Evolutionary conservation across 2,888 invertebrate genomes (phyloP).

Genomic region (Diaprepes abbreviatus): DNA sequence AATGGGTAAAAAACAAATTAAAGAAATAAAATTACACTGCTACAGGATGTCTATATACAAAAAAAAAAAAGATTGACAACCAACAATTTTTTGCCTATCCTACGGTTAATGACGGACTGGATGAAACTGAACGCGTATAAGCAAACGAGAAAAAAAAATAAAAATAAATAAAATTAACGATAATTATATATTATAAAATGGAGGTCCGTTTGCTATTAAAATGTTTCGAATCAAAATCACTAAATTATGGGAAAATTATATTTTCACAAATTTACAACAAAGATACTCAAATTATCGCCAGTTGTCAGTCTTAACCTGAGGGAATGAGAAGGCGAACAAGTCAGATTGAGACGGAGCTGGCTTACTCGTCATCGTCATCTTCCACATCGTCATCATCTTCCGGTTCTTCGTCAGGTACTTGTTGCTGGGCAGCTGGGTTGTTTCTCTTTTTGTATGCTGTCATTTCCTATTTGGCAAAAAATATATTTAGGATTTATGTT

Average conservation of each 20-base stretch:
- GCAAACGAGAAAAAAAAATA: neutral
- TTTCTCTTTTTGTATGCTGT: constrained; percentile 86
- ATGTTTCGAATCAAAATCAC: too few relatives aligned
- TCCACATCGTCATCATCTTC: constrained; percentile 77
- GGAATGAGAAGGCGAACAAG: constrained; percentile 65
- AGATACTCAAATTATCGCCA: neutral
- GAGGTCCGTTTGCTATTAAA: too few relatives aligned
- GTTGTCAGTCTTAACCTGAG: constrained; percentile 54
- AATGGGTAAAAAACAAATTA: constrained; percentile 50
- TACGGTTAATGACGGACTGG: too few relatives aligned
- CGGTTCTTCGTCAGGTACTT: constrained; percentile 71
- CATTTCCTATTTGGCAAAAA: constrained; percentile 90
- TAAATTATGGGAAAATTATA: too few relatives aligned
- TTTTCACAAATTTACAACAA: too few relatives aligned
- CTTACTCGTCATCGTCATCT: constrained; percentile 72
- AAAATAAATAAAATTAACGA: neutral
- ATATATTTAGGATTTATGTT: too few relatives aligned
- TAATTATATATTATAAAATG: too few relatives aligned
- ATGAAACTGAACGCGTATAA: neutral
- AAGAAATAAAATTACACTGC: constrained; percentile 46
- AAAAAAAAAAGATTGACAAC: constrained; percentile 28
- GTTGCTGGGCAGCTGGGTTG: constrained; percentile 67
- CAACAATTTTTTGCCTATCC: constrained; percentile 6
- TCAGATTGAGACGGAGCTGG: constrained; percentile 12
- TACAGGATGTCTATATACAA: constrained; percentile 48